These are phyloP conservation scores for Eptatretus burgeri DNA, from an alignment of 2,113 vertebrate species.

Conservation along the genomic window DNA sequence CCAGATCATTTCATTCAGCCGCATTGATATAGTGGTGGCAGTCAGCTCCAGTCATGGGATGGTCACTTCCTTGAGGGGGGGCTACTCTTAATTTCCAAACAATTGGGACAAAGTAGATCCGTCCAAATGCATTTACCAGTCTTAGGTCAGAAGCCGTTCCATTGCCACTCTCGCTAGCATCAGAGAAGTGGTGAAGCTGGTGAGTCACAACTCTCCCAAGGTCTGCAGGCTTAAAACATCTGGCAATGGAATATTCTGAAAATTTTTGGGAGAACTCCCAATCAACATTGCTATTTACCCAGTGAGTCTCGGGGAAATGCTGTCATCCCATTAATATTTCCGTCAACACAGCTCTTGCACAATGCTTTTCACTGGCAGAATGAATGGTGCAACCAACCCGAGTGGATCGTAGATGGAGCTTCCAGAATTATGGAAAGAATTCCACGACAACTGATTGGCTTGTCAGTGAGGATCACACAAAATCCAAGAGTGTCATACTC, in stretches of 20 bases:
- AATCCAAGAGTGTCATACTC: slow-evolving; percentile 1
- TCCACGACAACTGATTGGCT: slow-evolving; percentile 1
- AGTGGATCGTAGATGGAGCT: slow-evolving; percentile 3
- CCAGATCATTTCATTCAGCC: too few species aligned
- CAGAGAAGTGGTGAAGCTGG: too few species aligned
- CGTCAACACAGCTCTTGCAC: slow-evolving; percentile 6
- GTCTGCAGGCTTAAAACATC: slow-evolving; percentile 9
- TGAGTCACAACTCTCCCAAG: slow-evolving; percentile 9
- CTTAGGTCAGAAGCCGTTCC: slow-evolving; percentile 9
- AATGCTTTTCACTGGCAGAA: not conserved
- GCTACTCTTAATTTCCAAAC: slow-evolving; percentile 12
- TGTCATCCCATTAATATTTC: slow-evolving; percentile 1
- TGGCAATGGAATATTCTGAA: slow-evolving; percentile 7
- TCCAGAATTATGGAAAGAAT: slow-evolving; percentile 7
- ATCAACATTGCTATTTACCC: slow-evolving; percentile 6
- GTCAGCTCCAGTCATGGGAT: too few species aligned
- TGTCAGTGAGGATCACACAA: not conserved
- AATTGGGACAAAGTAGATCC: slow-evolving; percentile 9
- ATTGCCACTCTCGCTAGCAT: slow-evolving; percentile 10
- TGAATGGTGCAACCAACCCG: not conserved
- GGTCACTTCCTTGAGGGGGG: too few species aligned
- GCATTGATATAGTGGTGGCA: too few species aligned
- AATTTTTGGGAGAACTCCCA: slow-evolving; percentile 7
- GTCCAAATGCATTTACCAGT: slow-evolving; percentile 7
- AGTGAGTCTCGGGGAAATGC: not conserved